Conservation (phyloP, 2,113 vertebrate species). For the Narcine bancroftii region DNA sequence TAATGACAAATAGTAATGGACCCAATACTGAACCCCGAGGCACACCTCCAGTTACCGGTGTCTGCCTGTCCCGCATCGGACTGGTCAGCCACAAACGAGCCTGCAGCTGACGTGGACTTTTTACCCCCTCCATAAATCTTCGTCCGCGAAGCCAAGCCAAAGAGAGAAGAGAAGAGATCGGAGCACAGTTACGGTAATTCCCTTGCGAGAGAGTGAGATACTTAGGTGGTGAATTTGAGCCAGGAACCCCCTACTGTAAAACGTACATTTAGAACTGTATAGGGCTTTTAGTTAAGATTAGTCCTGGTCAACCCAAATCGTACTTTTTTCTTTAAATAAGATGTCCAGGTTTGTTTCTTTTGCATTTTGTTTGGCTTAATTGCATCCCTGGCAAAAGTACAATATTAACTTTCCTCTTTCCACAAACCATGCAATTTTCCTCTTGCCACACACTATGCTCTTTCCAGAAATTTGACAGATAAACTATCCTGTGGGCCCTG, state of each 20-base stretch:
- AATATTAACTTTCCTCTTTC: no score
- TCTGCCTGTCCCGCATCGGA: no score
- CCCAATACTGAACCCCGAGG: no score
- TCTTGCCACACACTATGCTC: background rate
- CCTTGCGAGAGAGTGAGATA: background rate
- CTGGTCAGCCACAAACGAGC: no score
- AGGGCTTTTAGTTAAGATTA: background rate
- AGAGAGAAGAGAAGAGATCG: no score
- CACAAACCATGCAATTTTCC: no score
- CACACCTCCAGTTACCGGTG: no score
- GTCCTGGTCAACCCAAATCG: background rate
- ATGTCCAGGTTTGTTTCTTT: background rate
- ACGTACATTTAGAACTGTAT: background rate
- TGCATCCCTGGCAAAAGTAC: background rate
- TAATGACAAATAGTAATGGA: no score
- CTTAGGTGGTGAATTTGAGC: background rate
- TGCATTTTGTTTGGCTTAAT: background rate
- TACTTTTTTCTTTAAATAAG: background rate
- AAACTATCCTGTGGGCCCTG: background rate
- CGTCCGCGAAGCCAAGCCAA: no score
- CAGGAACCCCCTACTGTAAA: background rate
- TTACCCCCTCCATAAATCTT: no score
- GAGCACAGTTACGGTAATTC: background rate
- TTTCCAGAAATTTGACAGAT: background rate
- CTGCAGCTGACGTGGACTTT: no score